phyloP scores from a whole-genome alignment of 2,113 vertebrate genomes.

The Corvus moneduloides region DNA sequence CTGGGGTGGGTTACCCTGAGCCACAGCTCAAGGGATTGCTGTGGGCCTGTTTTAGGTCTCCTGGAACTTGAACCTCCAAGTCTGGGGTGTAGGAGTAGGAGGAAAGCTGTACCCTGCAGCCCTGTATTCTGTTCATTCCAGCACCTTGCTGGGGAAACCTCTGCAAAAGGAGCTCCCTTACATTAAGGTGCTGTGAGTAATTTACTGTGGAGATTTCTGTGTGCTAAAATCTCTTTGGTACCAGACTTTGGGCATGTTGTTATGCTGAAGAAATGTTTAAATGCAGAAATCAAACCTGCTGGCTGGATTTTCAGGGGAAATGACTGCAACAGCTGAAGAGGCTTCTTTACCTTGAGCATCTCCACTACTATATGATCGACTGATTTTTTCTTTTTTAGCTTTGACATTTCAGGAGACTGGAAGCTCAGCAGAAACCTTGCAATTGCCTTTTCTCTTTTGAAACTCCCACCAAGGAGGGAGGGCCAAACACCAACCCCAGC shows the following conservation, averaged over 20 bases:
- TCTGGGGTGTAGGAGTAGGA: not conserved
- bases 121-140: not conserved
- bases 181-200: not conserved
- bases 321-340: not conserved
- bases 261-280: not conserved
- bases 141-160: not conserved
- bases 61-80: not conserved
- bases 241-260: not conserved
- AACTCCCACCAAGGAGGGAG: not conserved
- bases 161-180: not conserved
- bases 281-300: not conserved
- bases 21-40: rapidly evolving
- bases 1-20: not conserved
- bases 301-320: not conserved
- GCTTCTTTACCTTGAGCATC: not conserved
- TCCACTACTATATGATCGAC: not conserved
- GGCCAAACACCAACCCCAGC: not conserved
- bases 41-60: not conserved
- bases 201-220: not conserved
- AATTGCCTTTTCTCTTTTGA: not conserved
- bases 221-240: not conserved
- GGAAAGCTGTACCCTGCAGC: not conserved
- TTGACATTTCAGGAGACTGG: not conserved
- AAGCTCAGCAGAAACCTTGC: not conserved
- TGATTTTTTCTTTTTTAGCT: not conserved